A percentile compares a stretch with the other conserved stretches of the same genome.
Conservation (phyloP, 2,113 vertebrate genomes). For the Gadus macrocephalus region DNA sequence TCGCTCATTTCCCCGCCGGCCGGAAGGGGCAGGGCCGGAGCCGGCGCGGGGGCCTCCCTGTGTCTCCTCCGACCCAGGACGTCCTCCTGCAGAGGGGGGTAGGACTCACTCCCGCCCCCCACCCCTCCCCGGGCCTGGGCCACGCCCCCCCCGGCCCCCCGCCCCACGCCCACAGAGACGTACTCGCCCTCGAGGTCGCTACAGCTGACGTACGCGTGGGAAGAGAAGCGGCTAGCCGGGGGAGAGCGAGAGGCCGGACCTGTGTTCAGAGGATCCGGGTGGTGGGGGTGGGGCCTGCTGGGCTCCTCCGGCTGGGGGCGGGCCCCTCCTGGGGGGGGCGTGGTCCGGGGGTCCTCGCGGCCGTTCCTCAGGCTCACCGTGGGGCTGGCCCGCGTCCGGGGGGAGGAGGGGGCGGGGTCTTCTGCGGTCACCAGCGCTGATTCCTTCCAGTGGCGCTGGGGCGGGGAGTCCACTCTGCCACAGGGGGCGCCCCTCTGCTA, state of each 20-base stretch:
- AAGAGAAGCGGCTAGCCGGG: slow-evolving; percentile 80
- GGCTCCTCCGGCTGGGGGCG: slow-evolving; percentile 53
- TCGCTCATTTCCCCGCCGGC: slow-evolving; percentile 70
- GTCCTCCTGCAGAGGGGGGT: slow-evolving; percentile 70
- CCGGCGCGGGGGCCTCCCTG: slow-evolving; percentile 70
- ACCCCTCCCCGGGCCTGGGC: slow-evolving; percentile 77
- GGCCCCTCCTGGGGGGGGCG: slow-evolving; percentile 46
- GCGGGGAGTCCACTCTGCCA: slow-evolving; percentile 63
- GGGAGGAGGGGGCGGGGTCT: slow-evolving; percentile 68
- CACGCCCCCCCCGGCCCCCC: slow-evolving; percentile 53
- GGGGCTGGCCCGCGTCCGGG: slow-evolving; percentile 68
- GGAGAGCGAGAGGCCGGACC: slow-evolving; percentile 89
- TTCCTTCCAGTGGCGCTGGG: slow-evolving; percentile 72
- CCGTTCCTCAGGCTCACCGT: slow-evolving; percentile 73
- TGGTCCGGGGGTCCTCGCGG: slow-evolving; percentile 56
- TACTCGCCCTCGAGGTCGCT: slow-evolving; percentile 85
- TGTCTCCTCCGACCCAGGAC: slow-evolving; percentile 54
- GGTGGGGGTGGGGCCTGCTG: slow-evolving; percentile 67
- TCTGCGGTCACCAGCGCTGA: slow-evolving; percentile 61
- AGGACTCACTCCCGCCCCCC: slow-evolving; percentile 38
- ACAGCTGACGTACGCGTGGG: slow-evolving; percentile 86
- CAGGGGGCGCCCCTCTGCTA: slow-evolving; percentile 67
- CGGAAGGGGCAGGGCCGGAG: slow-evolving; percentile 62
- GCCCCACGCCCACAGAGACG: slow-evolving; percentile 72
- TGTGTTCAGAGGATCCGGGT: slow-evolving; percentile 84